Evolutionary conservation across 2,113 vertebrate species (phyloP), one percentile per base, ranked within the genome.

Genomic region (Oceanodroma tethys): DNA sequence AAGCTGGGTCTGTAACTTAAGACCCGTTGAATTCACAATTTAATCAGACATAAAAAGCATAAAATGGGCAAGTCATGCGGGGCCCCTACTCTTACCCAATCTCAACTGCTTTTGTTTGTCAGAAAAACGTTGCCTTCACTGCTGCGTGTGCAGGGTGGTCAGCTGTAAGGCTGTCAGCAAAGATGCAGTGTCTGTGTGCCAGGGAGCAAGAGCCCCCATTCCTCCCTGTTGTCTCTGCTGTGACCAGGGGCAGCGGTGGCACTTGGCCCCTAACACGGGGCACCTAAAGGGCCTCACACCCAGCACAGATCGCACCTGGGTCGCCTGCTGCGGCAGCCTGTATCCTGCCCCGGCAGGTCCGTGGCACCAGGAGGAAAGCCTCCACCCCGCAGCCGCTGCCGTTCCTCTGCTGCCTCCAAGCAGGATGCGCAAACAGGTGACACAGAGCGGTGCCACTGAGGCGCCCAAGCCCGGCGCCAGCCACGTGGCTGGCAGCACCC

Each of bases 141-240:
- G 3, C n/a, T 47, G 42, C 56, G 3, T 2, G 0, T 2, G 18
- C 16, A 1, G 68, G 52, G 68, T 9, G 5, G 48, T 0, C 67
- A 1, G 56, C 25, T 25, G 42, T 22, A 38, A 14, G n/a, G 1
- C 0, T 2, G 6, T 5, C 80, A 18, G 70, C 45, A 42, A 25
- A 50, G 42, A 16, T 1, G 10, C 2, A 2, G 36, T 50, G 42
- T 18, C 6, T 1, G 9, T 1, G 40, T 6, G 18, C 0, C 6
- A 0, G 18, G 52, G 25, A 53, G 36, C 34, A 14, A 36, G 48
- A 38, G 34, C 55, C 34, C 55, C n/a, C 20, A 0, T 4, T 26
- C 29, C 53, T 25, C 59, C 86, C 48, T 11, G 18, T 3, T 2
- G 34, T 5, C 32, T 13, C 34, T 32, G 11, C 27, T 6, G n/a